Evolutionary conservation across 1,140 invertebrate species (phyloP), one percentile per base, ranked within the genome.

Genomic region (Musca domestica): DNA sequence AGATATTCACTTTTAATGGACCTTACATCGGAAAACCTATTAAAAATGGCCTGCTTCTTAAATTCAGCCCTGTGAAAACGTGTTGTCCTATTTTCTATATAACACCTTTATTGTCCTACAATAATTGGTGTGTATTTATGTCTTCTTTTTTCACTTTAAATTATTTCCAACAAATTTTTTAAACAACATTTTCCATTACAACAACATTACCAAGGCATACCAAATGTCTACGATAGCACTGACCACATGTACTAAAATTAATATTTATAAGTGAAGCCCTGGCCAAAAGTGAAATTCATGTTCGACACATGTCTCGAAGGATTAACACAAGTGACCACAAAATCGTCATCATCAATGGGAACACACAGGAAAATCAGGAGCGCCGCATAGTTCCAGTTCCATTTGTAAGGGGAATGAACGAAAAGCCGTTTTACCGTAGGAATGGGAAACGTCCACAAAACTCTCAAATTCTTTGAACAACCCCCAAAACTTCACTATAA

Each of bases 291-390:
- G 68, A 75, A 78, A 70, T 78, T 78, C 74, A 74, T 78, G 74
- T 78, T 78, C 76, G 76, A 76, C 76, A 78, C 76, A 78, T 76
- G 76, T 78, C 76, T 78, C 76, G 65, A 75, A 78, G 76, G 76
- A 78, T 78, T 78, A 78, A 75, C 76, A 75, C 75, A 74, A 78
- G 74, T 76, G 76, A 78, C 76, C 76, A 75, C 76, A 78, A 78
- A 78, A 76, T 78, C 76, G 78, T 74, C 76, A 74, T 73, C 76
- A 76, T 71, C 73, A 71, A 34, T 20, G 30, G 12, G 12, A 56
- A 22, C 20, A 19, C 15, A 19, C 48, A 49, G 48, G 19, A 2
- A 49, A 14, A 49, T 3, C 19, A 49, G 15, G 19, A 49, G 19
- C 48, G 15, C 14, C 3, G 14, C 48, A 5, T 5, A 19, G 2